These are phyloP conservation scores for Henricia sp. DNA, from an alignment of 53 echinoderm and acorn worm species.

Conservation along the genomic window DNA sequence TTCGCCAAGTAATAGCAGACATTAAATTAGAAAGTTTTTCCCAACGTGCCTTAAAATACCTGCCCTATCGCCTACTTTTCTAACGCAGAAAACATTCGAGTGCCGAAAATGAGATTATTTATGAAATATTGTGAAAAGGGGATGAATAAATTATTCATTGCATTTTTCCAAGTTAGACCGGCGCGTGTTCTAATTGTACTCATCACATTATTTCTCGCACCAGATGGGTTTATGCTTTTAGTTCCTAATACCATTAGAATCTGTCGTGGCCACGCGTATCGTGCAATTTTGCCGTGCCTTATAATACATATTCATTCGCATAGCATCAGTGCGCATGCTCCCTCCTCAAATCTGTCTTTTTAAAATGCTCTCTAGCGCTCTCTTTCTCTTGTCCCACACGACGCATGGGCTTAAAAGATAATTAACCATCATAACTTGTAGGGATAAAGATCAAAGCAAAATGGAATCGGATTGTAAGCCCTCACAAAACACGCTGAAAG, in stretches of 20 bases:
- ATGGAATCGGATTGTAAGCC: constrained; percentile 15
- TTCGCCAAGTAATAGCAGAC: no score
- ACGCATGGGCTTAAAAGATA: constrained; percentile 12
- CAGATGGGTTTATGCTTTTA: constrained; percentile 35
- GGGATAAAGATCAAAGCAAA: constrained; percentile 35
- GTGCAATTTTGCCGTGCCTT: background rate
- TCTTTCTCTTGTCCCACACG: background rate
- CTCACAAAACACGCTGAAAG: background rate
- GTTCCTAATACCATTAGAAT: background rate
- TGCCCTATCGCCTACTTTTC: no score
- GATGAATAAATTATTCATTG: constrained; percentile 52
- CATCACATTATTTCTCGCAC: constrained; percentile 13
- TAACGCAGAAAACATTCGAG: no score
- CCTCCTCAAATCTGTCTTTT: no score
- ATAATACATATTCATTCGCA: background rate
- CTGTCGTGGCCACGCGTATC: background rate
- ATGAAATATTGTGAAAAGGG: no score
- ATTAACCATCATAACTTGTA: constrained; percentile 51
- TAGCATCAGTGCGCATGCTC: constrained; percentile 25
- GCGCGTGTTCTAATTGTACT: constrained; percentile 17
- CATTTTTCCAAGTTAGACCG: background rate
- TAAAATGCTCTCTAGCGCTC: no score
- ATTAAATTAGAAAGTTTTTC: no score
- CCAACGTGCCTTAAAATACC: no score
- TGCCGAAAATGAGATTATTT: no score